Evolutionary conservation across 2,888 invertebrate species (phyloP).

Genomic region (Atherix ibis): DNA sequence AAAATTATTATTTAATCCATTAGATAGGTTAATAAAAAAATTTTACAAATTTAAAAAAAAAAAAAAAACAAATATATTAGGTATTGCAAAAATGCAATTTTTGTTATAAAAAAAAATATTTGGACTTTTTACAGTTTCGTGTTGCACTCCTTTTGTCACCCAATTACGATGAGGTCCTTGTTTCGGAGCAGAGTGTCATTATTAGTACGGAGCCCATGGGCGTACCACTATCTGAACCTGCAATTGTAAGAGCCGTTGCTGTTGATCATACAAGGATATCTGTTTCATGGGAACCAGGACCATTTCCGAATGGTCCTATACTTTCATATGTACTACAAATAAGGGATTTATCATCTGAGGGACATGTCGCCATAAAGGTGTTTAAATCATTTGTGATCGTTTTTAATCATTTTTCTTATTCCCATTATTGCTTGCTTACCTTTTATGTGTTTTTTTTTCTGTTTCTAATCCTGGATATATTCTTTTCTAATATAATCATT

Average conservation of each 20-base stretch:
- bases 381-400: conserved; percentile 4
- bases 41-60: neutral
- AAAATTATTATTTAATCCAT: no score
- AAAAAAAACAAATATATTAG: neutral
- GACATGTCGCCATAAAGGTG: conserved; percentile 51
- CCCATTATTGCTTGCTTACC: conserved; percentile 1
- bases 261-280: conserved; percentile 71
- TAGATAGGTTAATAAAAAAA: neutral
- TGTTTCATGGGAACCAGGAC: conserved; percentile 77
- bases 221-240: conserved; percentile 58
- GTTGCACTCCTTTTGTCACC: conserved; percentile 64
- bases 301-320: conserved; percentile 74
- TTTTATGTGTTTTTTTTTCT: conserved; percentile 5
- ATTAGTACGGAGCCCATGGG: conserved; percentile 61
- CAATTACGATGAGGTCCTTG: conserved; percentile 48
- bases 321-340: conserved; percentile 70
- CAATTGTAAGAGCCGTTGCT: conserved; percentile 57
- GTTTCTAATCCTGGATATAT: neutral
- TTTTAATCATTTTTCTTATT: conserved; percentile 4
- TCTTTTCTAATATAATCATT: no score
- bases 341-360: conserved; percentile 38
- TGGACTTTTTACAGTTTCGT: conserved; percentile 51
- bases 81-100: neutral
- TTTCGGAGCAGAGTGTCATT: conserved; percentile 58
- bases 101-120: neutral